A percentile compares a stretch with the other conserved stretches of the same genome.
Evolutionary conservation across 2,888 invertebrate genomes (phyloP).

Genomic region (Pseudoips prasinana): DNA sequence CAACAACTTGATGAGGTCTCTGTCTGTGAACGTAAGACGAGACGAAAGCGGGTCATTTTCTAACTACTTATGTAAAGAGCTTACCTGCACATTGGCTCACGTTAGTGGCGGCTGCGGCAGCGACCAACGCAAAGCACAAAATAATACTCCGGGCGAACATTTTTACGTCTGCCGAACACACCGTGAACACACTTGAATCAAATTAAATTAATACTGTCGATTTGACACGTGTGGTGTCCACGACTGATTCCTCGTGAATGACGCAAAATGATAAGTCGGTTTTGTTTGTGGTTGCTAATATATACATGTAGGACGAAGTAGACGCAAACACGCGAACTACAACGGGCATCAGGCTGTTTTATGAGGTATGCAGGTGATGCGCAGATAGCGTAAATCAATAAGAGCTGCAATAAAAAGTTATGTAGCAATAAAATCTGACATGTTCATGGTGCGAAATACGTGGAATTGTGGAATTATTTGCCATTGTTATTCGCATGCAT

Average conservation of each 20-base stretch:
- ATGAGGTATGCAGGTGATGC: slow-evolving; percentile 21
- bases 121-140: slow-evolving; percentile 50
- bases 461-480: too few species aligned
- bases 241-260: slow-evolving; percentile 6
- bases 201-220: slow-evolving; percentile 1
- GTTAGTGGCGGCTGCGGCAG: slow-evolving; percentile 49
- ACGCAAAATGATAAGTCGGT: slow-evolving; percentile 9
- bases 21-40: slow-evolving; percentile 20
- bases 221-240: slow-evolving; percentile 6
- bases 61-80: slow-evolving; percentile 48
- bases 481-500: too few species aligned
- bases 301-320: slow-evolving; percentile 10
- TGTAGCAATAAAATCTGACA: too few species aligned
- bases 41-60: slow-evolving; percentile 57
- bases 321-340: too few species aligned
- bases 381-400: slow-evolving; percentile 8
- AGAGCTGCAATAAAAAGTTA: too few species aligned
- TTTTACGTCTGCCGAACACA: slow-evolving; percentile 39
- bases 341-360: slow-evolving; percentile 4
- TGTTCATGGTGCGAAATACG: too few species aligned
- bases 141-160: slow-evolving; percentile 55
- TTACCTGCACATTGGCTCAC: slow-evolving; percentile 67
- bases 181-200: too few species aligned
- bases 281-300: slow-evolving; percentile 11
- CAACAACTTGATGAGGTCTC: background rate